A percentile compares a stretch with the other conserved stretches of the same genome.
phyloP scores from a whole-genome alignment of 1,140 invertebrate genomes.

The Leptopilina boulardi region DNA sequence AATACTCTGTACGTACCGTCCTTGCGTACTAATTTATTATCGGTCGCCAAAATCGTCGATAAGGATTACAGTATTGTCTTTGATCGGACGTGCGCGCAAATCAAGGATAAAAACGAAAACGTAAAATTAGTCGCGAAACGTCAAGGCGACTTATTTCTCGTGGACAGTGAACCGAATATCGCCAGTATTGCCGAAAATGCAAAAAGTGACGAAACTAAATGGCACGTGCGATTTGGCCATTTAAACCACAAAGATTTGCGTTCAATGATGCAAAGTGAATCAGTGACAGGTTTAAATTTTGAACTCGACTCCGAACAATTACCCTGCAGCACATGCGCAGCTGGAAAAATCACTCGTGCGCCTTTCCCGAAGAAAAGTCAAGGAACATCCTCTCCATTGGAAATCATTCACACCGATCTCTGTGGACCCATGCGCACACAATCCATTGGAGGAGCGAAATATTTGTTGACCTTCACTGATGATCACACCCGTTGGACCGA shows the following conservation, averaged over 20 bases:
- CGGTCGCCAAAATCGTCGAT: not conserved
- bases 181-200: not conserved
- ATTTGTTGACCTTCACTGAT: no score
- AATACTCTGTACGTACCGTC: not conserved
- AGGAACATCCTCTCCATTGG: not conserved
- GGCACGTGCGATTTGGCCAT: slow-evolving; percentile 39
- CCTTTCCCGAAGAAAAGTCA: slow-evolving; percentile 49
- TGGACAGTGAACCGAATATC: not conserved
- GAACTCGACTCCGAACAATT: slow-evolving; percentile 41
- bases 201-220: slow-evolving; percentile 1
- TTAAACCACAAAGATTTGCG: slow-evolving; percentile 18
- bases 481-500: not conserved
- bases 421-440: slow-evolving; percentile 56
- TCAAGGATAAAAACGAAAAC: not conserved
- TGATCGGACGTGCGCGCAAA: not conserved
- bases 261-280: no score
- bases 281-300: slow-evolving; percentile 34
- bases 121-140: not conserved
- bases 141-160: not conserved
- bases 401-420: slow-evolving; percentile 54
- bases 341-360: slow-evolving; percentile 57
- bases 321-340: slow-evolving; percentile 53
- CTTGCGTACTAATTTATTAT: not conserved
- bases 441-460: slow-evolving; percentile 31
- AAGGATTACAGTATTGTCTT: not conserved